A percentile compares a stretch with the other conserved stretches of the same genome.
Evolutionary conservation across 2,113 vertebrate species (phyloP).

Genomic region (Megaptera novaeangliae): DNA sequence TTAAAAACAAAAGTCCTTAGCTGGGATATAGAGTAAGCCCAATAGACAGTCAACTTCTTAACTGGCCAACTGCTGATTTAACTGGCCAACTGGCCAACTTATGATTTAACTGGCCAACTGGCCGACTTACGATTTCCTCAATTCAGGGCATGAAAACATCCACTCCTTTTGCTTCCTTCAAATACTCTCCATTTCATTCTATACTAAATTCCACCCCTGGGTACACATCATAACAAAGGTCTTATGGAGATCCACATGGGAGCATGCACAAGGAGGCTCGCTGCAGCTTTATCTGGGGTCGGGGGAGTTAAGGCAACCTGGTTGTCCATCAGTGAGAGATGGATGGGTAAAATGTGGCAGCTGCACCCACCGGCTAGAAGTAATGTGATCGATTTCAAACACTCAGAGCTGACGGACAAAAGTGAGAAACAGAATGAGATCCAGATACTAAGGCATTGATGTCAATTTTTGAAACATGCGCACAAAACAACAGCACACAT

Average conservation of each 20-base stretch:
- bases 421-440: neutral
- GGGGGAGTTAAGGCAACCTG: neutral
- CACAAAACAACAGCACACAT: neutral
- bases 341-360: neutral
- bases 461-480: neutral
- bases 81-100: neutral
- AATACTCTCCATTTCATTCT: neutral
- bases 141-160: neutral
- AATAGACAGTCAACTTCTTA: neutral
- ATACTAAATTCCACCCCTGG: neutral
- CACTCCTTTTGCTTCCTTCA: neutral
- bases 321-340: neutral
- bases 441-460: fast-evolving
- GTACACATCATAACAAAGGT: neutral
- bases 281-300: neutral
- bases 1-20: neutral
- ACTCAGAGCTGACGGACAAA: neutral
- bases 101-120: neutral
- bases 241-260: neutral
- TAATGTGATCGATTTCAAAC: neutral
- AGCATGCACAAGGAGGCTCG: fast-evolving
- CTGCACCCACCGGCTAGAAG: neutral
- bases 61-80: neutral
- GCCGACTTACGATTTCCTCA: neutral
- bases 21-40: neutral